phyloP scores from a whole-genome alignment of 2,888 invertebrate species.

The Andrena dorsata region DNA sequence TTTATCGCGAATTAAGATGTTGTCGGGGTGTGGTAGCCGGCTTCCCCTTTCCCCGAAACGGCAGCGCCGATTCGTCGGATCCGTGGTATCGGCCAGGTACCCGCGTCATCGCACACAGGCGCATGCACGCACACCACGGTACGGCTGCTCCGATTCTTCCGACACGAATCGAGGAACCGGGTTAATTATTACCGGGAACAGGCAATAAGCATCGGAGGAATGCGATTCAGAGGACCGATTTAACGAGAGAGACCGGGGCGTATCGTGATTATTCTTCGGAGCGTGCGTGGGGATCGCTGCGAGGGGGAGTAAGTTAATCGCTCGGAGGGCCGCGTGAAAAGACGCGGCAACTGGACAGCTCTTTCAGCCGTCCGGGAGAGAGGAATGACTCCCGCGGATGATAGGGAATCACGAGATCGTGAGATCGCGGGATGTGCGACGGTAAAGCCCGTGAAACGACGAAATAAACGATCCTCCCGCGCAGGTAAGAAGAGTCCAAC shows the following conservation, averaged over 20 bases:
- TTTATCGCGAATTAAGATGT: conserved; percentile 82
- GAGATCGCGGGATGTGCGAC: too few species aligned
- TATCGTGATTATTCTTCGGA: conserved; percentile 61
- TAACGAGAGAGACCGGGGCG: conserved; percentile 79
- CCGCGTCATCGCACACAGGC: background rate
- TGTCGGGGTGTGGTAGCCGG: conserved; percentile 69
- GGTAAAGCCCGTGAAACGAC: conserved; percentile 27
- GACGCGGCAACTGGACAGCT: too few species aligned
- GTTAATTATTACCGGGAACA: conserved; percentile 63
- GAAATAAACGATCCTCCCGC: conserved; percentile 29
- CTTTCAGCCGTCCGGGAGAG: too few species aligned
- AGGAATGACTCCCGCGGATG: too few species aligned
- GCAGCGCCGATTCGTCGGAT: conserved; percentile 51
- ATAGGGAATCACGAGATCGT: too few species aligned
- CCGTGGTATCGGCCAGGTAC: conserved; percentile 50
- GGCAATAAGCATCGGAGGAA: conserved; percentile 79
- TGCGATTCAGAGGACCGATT: conserved; percentile 70
- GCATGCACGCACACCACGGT: conserved; percentile 25
- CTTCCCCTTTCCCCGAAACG: conserved; percentile 70
- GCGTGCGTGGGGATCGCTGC: conserved; percentile 57
- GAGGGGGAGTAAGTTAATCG: conserved; percentile 6
- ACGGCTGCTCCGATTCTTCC: conserved; percentile 51
- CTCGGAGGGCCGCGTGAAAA: background rate
- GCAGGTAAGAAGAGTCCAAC: conserved; percentile 35
- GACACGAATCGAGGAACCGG: conserved; percentile 78